phyloP scores from a whole-genome alignment of 2,797 vertebrate species.

The Choloepus didactylus region DNA sequence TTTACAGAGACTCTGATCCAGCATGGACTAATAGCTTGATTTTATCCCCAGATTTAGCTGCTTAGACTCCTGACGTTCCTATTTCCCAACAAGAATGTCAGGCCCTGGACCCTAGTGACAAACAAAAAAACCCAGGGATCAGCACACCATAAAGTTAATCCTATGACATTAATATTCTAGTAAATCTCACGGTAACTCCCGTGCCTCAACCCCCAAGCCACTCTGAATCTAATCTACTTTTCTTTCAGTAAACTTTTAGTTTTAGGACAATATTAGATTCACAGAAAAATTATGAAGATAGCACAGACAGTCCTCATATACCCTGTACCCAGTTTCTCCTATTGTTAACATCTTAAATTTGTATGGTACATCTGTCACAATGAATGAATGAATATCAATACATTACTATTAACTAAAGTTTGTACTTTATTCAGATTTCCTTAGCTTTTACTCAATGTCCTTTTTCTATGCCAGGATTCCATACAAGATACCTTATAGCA shows the following conservation, averaged over 20 bases:
- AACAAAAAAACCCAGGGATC: not conserved
- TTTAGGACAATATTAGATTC: not conserved
- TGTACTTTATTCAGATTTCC: not conserved
- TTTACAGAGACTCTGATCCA: not conserved
- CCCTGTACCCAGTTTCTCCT: not conserved
- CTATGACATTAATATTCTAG: not conserved
- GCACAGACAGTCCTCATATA: not conserved
- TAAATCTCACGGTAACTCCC: not conserved
- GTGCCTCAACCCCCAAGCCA: not conserved
- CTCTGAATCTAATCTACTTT: not conserved
- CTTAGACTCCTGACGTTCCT: not conserved
- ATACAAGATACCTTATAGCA: not conserved
- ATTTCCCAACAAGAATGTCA: not conserved
- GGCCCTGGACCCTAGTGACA: not conserved
- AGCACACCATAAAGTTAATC: not conserved
- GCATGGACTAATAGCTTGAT: not conserved
- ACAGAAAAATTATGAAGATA: not conserved
- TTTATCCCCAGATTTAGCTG: not conserved
- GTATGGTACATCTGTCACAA: not conserved
- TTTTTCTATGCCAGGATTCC: not conserved
- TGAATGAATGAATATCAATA: not conserved
- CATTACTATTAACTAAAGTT: not conserved
- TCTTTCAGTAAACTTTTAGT: not conserved
- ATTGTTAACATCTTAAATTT: not conserved
- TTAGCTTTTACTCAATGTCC: not conserved